These are phyloP conservation scores for Octomys mimax DNA, from an alignment of 2,797 vertebrate genomes.

Conservation along the genomic window DNA sequence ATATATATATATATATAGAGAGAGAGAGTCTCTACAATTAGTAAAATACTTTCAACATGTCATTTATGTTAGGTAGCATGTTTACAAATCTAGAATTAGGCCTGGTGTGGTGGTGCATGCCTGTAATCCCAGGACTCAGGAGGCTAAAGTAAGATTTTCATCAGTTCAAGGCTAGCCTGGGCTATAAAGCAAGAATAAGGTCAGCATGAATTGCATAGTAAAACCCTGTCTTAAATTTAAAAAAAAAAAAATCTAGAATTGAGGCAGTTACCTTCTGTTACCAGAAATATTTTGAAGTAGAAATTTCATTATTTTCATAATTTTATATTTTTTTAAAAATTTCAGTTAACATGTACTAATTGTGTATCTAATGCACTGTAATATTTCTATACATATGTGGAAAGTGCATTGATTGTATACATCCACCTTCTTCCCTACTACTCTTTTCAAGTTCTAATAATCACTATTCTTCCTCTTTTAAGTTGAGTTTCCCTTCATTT, in stretches of 20 bases:
- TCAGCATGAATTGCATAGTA: too few species aligned
- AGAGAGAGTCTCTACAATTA: background rate
- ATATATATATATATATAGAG: too few species aligned
- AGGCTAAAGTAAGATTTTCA: too few species aligned
- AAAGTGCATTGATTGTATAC: too few species aligned
- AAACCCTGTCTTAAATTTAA: too few species aligned
- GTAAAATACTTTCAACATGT: background rate
- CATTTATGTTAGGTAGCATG: slow-evolving; percentile 35
- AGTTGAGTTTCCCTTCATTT: background rate
- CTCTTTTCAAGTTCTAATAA: background rate
- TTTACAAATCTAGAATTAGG: slow-evolving; percentile 15
- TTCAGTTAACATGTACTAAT: background rate
- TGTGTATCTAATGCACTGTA: too few species aligned
- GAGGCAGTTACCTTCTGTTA: slow-evolving; percentile 3
- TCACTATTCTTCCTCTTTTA: background rate
- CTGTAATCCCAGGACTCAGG: too few species aligned
- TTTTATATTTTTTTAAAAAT: background rate
- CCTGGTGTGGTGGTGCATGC: background rate
- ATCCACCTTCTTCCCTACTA: background rate
- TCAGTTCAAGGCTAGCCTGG: too few species aligned
- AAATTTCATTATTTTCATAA: background rate
- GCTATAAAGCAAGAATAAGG: too few species aligned
- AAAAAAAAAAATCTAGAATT: background rate
- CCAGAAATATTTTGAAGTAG: background rate
- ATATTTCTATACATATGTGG: background rate